Conservation (phyloP, 2,888 invertebrate species). For the Dendrolimus pini region DNA sequence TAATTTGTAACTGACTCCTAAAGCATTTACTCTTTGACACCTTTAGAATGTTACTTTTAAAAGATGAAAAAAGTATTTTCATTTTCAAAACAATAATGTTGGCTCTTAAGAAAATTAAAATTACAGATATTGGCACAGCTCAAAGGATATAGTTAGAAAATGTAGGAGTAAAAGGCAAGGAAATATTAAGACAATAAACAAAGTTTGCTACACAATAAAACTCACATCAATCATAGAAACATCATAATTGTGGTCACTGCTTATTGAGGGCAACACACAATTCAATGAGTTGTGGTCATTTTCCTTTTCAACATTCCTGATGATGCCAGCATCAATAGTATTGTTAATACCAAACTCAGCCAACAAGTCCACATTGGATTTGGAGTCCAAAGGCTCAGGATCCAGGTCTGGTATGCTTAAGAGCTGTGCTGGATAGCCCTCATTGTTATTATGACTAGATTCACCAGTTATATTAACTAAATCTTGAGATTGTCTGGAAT, state of each 20-base stretch:
- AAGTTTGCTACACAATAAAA: too few relatives aligned
- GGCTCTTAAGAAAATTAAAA: too few relatives aligned
- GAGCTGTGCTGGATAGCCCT: constrained; percentile 45
- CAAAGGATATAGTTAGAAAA: too few relatives aligned
- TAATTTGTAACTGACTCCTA: too few relatives aligned
- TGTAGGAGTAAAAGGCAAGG: too few relatives aligned
- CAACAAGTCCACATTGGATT: constrained; percentile 45
- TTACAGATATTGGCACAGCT: too few relatives aligned
- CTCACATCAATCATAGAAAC: constrained; percentile 49
- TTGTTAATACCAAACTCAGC: constrained; percentile 58
- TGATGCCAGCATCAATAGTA: constrained; percentile 43
- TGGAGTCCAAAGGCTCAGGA: constrained; percentile 32
- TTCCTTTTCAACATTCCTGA: constrained; percentile 28
- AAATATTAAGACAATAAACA: too few relatives aligned
- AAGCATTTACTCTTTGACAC: too few relatives aligned
- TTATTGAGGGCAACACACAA: constrained; percentile 63
- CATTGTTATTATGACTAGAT: constrained; percentile 39
- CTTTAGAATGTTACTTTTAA: too few relatives aligned
- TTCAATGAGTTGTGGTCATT: constrained; percentile 48
- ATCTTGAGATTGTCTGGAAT: constrained; percentile 42
- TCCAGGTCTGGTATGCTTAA: constrained; percentile 63
- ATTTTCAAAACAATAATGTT: too few relatives aligned
- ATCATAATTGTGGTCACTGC: constrained; percentile 57
- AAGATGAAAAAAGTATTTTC: too few relatives aligned
- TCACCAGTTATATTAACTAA: constrained; percentile 46